Percentiles rank a stretch among this genome's conserved stretches.
These are phyloP conservation scores for Phengaris alcon DNA, from an alignment of 2,888 invertebrate genomes.

Conservation along the genomic window DNA sequence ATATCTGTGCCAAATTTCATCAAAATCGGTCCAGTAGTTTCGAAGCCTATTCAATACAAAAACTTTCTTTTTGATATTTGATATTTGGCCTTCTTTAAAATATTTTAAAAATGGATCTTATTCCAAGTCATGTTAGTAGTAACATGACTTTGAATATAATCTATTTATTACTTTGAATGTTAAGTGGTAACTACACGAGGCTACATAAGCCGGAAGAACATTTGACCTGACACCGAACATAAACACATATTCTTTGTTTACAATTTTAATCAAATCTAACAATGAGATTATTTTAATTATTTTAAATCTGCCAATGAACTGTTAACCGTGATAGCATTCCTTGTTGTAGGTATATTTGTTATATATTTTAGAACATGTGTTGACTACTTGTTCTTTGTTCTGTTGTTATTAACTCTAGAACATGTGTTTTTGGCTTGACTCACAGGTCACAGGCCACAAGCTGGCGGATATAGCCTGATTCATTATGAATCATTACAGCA, in stretches of 20 bases:
- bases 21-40: too few relatives aligned
- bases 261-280: background rate
- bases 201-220: background rate
- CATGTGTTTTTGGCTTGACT: background rate
- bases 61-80: too few relatives aligned
- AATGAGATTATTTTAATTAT: background rate
- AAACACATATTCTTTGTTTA: background rate
- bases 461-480: background rate
- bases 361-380: background rate
- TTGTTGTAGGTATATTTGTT: background rate
- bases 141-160: too few relatives aligned
- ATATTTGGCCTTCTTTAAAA: too few relatives aligned
- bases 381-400: background rate
- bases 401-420: background rate
- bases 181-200: background rate
- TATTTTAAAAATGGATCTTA: background rate
- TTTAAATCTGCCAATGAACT: background rate
- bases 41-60: too few relatives aligned
- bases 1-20: too few relatives aligned
- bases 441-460: background rate
- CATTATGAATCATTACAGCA: background rate
- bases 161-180: background rate
- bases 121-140: background rate
- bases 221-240: background rate
- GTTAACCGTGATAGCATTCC: background rate